phyloP scores from a whole-genome alignment of 2,797 vertebrate genomes.

The Coccyzus lansbergi region DNA sequence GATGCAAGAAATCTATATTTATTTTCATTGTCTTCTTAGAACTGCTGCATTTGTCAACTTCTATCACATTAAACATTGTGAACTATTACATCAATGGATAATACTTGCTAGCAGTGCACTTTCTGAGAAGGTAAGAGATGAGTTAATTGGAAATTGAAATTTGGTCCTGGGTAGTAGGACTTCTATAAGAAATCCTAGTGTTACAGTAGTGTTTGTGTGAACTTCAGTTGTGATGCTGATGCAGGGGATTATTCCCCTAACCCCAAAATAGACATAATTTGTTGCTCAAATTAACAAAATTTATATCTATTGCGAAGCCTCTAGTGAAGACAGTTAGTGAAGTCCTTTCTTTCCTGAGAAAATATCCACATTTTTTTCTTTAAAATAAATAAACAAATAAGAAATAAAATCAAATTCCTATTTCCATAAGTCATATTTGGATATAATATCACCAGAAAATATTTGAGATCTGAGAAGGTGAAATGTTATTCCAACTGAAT shows the following conservation, averaged over 20 bases:
- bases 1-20: background rate
- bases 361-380: background rate
- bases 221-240: background rate
- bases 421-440: background rate
- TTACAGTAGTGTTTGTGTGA: background rate
- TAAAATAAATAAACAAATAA: background rate
- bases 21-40: background rate
- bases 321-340: background rate
- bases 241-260: background rate
- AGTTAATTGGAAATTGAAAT: background rate
- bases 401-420: background rate
- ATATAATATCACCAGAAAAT: slow-evolving; percentile 3
- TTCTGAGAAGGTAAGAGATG: background rate
- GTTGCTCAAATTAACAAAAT: background rate
- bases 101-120: background rate
- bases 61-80: background rate
- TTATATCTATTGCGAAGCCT: background rate
- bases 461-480: background rate
- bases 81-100: background rate
- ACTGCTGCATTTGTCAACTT: background rate
- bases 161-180: background rate
- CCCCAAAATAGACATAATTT: background rate
- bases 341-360: background rate
- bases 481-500: slow-evolving; percentile 16
- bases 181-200: background rate